Evolutionary conservation across 2,888 invertebrate species (phyloP).

Genomic region (Hypercompe scribonia): DNA sequence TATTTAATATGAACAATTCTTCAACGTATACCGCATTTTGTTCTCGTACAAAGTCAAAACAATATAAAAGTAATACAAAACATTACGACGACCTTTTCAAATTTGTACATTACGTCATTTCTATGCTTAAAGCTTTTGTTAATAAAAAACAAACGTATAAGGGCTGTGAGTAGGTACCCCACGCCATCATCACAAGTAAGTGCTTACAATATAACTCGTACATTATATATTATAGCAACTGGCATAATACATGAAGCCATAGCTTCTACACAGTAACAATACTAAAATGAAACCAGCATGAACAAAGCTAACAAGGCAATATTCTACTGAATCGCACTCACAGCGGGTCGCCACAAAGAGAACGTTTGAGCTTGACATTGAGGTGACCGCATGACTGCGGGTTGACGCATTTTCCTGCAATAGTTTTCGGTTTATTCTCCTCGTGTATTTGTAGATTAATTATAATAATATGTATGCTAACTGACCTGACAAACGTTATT

Average conservation of each 20-base stretch:
- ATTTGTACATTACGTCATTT: neutral
- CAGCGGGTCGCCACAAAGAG: constrained; percentile 9
- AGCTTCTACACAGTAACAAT: neutral
- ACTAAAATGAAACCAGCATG: constrained; percentile 16
- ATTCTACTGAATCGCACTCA: neutral
- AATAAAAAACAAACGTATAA: neutral
- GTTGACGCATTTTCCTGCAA: neutral
- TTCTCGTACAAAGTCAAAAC: neutral
- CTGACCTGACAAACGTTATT: too few relatives aligned
- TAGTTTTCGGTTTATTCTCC: neutral
- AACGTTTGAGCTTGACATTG: constrained; percentile 9
- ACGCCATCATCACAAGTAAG: constrained; percentile 5
- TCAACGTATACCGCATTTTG: too few relatives aligned
- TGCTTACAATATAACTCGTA: too few relatives aligned
- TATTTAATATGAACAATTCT: too few relatives aligned
- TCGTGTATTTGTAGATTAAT: neutral
- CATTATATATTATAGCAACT: too few relatives aligned
- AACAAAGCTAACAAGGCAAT: constrained; percentile 12
- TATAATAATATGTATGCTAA: neutral
- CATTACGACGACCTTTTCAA: neutral
- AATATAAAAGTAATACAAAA: neutral
- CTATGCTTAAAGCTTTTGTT: neutral
- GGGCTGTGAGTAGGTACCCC: neutral
- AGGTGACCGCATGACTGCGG: constrained; percentile 15
- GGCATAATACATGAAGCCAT: neutral